phyloP scores from a whole-genome alignment of 1,140 invertebrate genomes.

The Habropoda laboriosa region DNA sequence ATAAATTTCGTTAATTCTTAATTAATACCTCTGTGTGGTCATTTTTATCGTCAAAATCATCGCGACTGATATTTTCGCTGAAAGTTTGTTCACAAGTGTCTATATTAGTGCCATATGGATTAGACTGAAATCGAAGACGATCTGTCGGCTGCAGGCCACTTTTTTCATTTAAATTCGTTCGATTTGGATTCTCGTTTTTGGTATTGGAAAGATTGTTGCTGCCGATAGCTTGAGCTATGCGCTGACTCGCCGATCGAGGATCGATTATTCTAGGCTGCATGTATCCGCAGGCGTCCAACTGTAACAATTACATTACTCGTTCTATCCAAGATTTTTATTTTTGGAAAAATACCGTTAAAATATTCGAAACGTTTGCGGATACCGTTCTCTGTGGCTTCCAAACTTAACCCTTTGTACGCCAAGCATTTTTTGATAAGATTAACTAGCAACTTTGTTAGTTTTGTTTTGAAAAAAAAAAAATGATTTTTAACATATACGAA shows the following conservation, averaged over 20 bases:
- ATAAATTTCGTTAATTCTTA: background rate
- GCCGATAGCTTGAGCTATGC: conserved; percentile 58
- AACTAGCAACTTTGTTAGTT: no score
- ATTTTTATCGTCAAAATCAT: conserved; percentile 58
- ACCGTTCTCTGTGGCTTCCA: no score
- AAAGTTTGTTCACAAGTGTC: conserved; percentile 17
- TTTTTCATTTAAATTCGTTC: conserved; percentile 1
- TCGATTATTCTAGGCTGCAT: conserved; percentile 74
- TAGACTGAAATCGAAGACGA: conserved; percentile 7
- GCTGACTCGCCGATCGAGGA: conserved; percentile 67
- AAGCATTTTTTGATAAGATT: no score
- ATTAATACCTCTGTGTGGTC: conserved; percentile 63
- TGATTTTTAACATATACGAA: no score
- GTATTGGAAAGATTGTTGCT: background rate
- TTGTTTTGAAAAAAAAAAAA: no score
- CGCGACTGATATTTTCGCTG: conserved; percentile 14
- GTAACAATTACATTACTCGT: conserved; percentile 7
- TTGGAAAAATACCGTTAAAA: background rate
- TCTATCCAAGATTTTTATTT: background rate
- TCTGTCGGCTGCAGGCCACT: background rate
- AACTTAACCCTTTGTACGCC: no score
- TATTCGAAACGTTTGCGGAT: no score
- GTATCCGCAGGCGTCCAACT: conserved; percentile 75
- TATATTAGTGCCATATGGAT: conserved; percentile 21
- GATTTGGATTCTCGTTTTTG: conserved; percentile 27